Evolutionary conservation across 2,113 vertebrate genomes (phyloP).

Genomic region (Scalopus aquaticus): DNA sequence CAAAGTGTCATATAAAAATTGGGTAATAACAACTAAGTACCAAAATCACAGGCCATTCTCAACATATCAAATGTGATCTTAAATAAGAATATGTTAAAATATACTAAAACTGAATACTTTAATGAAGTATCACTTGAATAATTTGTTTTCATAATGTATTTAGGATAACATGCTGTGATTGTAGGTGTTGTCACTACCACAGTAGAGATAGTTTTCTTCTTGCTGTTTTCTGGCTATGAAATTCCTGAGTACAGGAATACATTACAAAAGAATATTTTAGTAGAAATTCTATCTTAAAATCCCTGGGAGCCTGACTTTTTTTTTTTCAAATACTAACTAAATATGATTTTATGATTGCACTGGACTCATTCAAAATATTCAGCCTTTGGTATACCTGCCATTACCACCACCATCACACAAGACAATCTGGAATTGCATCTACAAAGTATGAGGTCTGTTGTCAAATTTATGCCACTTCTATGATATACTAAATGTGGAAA

Average conservation of each 20-base stretch:
- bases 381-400: background rate
- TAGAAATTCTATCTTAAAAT: background rate
- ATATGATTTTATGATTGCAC: background rate
- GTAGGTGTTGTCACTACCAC: background rate
- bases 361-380: background rate
- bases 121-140: background rate
- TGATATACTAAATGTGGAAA: background rate
- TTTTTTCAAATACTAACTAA: background rate
- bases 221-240: conserved; percentile 13
- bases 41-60: background rate
- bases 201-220: conserved; percentile 1
- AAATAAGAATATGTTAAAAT: background rate
- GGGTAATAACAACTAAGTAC: background rate
- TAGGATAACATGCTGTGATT: background rate
- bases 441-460: background rate
- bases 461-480: background rate
- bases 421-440: background rate
- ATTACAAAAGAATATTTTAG: background rate
- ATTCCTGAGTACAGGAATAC: background rate
- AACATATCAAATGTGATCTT: background rate
- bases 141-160: background rate
- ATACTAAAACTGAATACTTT: background rate
- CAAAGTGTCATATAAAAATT: conserved; percentile 11
- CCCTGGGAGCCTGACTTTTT: background rate
- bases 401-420: background rate